Percentiles rank a stretch among this genome's conserved stretches.
These are phyloP conservation scores for Ectobius pallidus DNA, from an alignment of 2,888 invertebrate species.

Conservation along the genomic window DNA sequence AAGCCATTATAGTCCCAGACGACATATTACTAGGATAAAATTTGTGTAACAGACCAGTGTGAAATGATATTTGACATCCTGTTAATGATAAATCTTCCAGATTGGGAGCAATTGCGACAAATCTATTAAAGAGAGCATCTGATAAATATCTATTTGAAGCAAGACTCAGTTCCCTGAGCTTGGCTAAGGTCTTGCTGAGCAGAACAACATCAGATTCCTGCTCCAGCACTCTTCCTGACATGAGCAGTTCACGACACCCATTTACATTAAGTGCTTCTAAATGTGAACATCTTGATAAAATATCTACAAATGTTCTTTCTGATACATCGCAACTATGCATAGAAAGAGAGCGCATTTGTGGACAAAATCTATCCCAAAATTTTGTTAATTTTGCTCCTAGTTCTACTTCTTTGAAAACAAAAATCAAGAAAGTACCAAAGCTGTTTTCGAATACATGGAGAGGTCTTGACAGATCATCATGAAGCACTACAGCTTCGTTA, in stretches of 20 bases:
- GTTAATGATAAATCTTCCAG: slow-evolving; percentile 68
- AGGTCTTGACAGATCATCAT: slow-evolving; percentile 42
- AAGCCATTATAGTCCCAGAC: slow-evolving; percentile 53
- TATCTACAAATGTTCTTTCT: slow-evolving; percentile 66
- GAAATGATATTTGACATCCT: slow-evolving; percentile 73
- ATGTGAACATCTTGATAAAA: slow-evolving; percentile 63
- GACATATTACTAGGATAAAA: slow-evolving; percentile 62
- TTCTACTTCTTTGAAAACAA: slow-evolving; percentile 63
- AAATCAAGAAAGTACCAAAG: slow-evolving; percentile 54
- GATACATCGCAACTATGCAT: slow-evolving; percentile 67
- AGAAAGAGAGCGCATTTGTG: slow-evolving; percentile 61
- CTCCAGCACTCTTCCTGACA: slow-evolving; percentile 73
- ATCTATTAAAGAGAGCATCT: slow-evolving; percentile 73
- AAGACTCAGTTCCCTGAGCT: slow-evolving; percentile 65
- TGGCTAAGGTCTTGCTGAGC: slow-evolving; percentile 56
- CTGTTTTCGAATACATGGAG: slow-evolving; percentile 38
- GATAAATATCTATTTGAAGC: slow-evolving; percentile 73
- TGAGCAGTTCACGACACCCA: slow-evolving; percentile 72
- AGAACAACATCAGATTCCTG: slow-evolving; percentile 62
- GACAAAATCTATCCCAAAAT: slow-evolving; percentile 66
- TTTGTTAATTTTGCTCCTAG: slow-evolving; percentile 58
- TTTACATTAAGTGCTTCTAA: slow-evolving; percentile 65
- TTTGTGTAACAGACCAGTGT: slow-evolving; percentile 68
- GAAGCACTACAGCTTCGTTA: slow-evolving; percentile 59
- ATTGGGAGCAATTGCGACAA: slow-evolving; percentile 65